These are phyloP conservation scores for Dipodomys stephensi DNA, from an alignment of 2,113 vertebrate species.

Conservation along the genomic window DNA sequence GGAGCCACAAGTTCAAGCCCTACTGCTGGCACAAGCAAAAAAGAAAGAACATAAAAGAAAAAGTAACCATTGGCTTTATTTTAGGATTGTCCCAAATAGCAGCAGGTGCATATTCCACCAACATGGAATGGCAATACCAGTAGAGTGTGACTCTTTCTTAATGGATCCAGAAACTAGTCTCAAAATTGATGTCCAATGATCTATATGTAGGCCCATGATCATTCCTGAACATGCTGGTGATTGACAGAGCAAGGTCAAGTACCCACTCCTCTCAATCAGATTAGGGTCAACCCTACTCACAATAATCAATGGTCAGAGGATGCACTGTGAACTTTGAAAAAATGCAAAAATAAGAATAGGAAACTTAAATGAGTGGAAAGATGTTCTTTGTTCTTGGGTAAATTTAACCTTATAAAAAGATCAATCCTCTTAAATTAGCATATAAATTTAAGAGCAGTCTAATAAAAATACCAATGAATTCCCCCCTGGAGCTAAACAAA, in stretches of 20 bases:
- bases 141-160: not conserved
- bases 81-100: not conserved
- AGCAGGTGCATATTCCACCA: not conserved
- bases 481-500: conserved; percentile 3
- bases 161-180: not conserved
- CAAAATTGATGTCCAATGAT: not conserved
- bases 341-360: not conserved
- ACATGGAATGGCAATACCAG: not conserved
- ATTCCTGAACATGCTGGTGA: not conserved
- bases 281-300: fast-evolving
- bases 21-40: no score
- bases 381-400: not conserved
- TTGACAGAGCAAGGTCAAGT: not conserved
- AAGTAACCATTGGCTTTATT: not conserved
- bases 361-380: conserved; percentile 20
- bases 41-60: no score
- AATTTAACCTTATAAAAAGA: conserved; percentile 21
- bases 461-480: not conserved
- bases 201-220: not conserved
- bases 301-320: not conserved
- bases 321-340: not conserved
- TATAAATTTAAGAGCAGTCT: not conserved
- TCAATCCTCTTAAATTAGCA: conserved; percentile 19
- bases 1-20: no score
- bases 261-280: not conserved